Conservation (phyloP, 2,113 vertebrate genomes). For the Microtus oregoni region DNA sequence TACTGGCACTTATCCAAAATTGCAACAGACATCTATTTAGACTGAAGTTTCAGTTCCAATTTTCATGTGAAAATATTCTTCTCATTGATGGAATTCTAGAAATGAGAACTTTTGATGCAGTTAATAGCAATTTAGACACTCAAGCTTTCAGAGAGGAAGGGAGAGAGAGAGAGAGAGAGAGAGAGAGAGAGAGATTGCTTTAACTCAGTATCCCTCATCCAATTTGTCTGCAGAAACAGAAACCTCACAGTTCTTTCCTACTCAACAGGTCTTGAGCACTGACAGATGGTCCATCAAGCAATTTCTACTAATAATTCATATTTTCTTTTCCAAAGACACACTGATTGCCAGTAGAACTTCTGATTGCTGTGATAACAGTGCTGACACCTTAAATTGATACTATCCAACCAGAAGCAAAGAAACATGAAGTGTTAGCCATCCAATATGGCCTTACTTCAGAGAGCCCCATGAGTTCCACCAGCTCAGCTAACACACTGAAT, state of each 20-base stretch:
- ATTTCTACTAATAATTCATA: not conserved
- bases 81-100: not conserved
- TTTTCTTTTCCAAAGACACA: not conserved
- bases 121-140: not conserved
- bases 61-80: not conserved
- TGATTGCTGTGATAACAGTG: fast-evolving
- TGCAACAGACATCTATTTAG: not conserved
- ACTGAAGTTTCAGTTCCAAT: not conserved
- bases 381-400: not conserved
- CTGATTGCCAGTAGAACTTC: not conserved
- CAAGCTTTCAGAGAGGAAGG: not conserved
- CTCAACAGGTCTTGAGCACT: not conserved
- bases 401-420: not conserved
- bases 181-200: not conserved
- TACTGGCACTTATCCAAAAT: not conserved
- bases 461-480: fast-evolving
- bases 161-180: not conserved
- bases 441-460: not conserved
- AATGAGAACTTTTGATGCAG: not conserved
- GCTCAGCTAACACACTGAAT: not conserved
- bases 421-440: not conserved
- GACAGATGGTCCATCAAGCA: not conserved
- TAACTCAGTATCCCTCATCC: too few species aligned
- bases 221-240: too few species aligned
- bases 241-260: fast-evolving